Percentiles rank a stretch among this genome's conserved stretches.
phyloP scores from a whole-genome alignment of 2,797 vertebrate genomes.

The Xiphophorus birchmanni region DNA sequence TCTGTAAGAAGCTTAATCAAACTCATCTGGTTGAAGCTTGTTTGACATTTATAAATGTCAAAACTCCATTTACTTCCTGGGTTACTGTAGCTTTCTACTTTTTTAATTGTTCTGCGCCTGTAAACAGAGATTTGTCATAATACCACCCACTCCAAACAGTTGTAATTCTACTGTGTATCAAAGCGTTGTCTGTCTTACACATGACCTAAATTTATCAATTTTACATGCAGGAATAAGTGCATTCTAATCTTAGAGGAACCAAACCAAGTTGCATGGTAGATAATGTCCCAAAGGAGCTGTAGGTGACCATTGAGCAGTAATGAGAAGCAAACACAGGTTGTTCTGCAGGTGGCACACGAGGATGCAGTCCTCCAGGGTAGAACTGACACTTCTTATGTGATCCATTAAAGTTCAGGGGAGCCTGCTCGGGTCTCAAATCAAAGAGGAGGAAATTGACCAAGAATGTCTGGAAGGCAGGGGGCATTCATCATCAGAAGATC shows the following conservation, averaged over 20 bases:
- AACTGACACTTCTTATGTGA: slow-evolving; percentile 59
- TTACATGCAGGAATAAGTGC: neutral
- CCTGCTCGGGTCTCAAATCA: slow-evolving; percentile 64
- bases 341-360: slow-evolving; percentile 35
- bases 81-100: neutral
- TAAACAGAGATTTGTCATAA: slow-evolving; percentile 16
- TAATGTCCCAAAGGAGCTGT: slow-evolving; percentile 10
- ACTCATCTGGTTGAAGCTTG: slow-evolving; percentile 14
- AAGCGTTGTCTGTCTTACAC: slow-evolving; percentile 24
- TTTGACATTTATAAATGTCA: slow-evolving; percentile 17
- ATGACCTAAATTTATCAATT: neutral
- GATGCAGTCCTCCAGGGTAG: slow-evolving; percentile 44
- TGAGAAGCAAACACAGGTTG: slow-evolving; percentile 36
- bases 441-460: slow-evolving; percentile 73
- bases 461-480: slow-evolving; percentile 70
- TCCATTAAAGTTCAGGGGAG: slow-evolving; percentile 66
- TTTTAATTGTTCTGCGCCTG: slow-evolving; percentile 17
- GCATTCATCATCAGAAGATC: slow-evolving; percentile 73
- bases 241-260: neutral
- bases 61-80: slow-evolving; percentile 4
- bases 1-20: slow-evolving; percentile 16
- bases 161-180: slow-evolving; percentile 22
- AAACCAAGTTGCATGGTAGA: neutral
- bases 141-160: slow-evolving; percentile 15
- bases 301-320: slow-evolving; percentile 17